A percentile compares a stretch with the other conserved stretches of the same genome.
phyloP scores from a whole-genome alignment of 2,888 invertebrate species.

The Flabesymbios commensalis region DNA sequence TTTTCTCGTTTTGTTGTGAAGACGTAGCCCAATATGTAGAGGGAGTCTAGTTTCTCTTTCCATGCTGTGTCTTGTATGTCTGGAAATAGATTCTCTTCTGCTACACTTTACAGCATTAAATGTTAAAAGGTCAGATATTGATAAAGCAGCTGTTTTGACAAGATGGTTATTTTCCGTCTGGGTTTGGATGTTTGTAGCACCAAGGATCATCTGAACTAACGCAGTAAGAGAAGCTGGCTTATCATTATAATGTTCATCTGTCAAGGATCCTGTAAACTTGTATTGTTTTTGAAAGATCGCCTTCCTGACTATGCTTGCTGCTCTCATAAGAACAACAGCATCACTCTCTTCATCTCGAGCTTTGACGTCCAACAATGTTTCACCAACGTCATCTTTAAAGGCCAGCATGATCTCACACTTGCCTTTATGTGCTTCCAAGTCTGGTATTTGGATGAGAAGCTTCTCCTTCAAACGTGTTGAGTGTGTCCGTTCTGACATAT shows the following conservation, averaged over 20 bases:
- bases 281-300: not conserved
- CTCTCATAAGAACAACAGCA: not conserved
- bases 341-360: not conserved
- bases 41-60: not conserved
- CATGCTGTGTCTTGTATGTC: not conserved
- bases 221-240: not conserved
- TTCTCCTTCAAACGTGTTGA: not conserved
- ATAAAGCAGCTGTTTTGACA: not conserved
- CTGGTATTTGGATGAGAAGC: not conserved
- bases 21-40: not conserved
- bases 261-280: not conserved
- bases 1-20: constrained; percentile 1
- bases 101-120: not conserved
- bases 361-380: not conserved
- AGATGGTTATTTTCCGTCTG: not conserved
- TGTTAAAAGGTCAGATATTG: not conserved
- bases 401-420: not conserved
- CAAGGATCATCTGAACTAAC: not conserved
- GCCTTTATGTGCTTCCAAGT: not conserved
- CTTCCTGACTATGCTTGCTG: not conserved
- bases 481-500: not conserved
- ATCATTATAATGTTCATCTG: not conserved
- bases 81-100: not conserved
- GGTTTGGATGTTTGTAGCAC: not conserved
- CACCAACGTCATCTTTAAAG: not conserved